A percentile compares a stretch with the other conserved stretches of the same genome.
Evolutionary conservation across 1,140 invertebrate species (phyloP).

Genomic region (Chionoecetes opilio): DNA sequence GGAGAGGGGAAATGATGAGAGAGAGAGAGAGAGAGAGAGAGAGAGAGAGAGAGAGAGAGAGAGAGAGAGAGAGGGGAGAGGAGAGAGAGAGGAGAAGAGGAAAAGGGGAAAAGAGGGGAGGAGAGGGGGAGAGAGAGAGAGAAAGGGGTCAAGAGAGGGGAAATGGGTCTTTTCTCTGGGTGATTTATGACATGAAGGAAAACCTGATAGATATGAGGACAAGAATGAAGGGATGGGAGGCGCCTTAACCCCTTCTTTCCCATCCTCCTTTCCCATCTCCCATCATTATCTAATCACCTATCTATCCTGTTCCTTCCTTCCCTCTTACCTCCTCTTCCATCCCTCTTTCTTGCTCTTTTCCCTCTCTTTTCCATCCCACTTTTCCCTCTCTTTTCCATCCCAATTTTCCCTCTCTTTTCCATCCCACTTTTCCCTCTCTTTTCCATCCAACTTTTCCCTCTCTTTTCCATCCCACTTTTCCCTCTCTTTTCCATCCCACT

Average conservation of each 20-base stretch:
- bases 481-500: neutral
- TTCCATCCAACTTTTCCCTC: too few relatives aligned
- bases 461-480: neutral
- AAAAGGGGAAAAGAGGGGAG: neutral
- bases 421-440: neutral
- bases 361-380: neutral
- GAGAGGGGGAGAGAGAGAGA: neutral
- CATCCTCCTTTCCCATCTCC: too few relatives aligned
- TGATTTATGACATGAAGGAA: neutral
- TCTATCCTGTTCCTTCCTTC: neutral
- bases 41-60: neutral
- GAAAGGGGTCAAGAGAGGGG: neutral
- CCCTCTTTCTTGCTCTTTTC: neutral
- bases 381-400: constrained; percentile 33
- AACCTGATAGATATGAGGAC: neutral
- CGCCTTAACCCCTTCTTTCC: too few relatives aligned
- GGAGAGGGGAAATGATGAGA: neutral
- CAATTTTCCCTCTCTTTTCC: constrained; percentile 25
- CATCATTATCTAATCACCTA: too few relatives aligned
- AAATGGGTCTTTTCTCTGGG: neutral
- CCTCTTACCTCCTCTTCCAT: neutral
- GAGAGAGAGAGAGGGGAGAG: neutral
- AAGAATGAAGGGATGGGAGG: neutral
- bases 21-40: neutral
- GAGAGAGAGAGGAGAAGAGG: constrained; percentile 3